phyloP scores from a whole-genome alignment of 2,797 vertebrate genomes.

The Eremophila alpestris region DNA sequence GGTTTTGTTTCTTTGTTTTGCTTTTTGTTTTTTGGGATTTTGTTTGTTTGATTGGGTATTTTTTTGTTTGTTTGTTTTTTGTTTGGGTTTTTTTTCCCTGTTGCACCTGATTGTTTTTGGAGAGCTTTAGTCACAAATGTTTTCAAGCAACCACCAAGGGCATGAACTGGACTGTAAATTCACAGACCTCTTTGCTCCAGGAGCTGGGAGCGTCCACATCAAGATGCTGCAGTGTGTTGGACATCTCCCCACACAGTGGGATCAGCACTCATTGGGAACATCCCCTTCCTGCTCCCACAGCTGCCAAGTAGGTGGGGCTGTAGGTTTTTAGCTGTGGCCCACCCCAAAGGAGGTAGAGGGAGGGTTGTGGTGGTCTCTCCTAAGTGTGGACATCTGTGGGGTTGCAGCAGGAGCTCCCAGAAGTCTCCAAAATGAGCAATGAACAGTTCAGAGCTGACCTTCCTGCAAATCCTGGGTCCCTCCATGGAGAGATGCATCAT shows the following conservation, averaged over 20 bases:
- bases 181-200: neutral
- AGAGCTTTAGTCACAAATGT: neutral
- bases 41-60: no score
- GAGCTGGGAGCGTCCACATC: neutral
- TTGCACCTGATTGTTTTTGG: accelerated
- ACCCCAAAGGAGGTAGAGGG: neutral
- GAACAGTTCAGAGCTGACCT: accelerated
- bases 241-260: no score
- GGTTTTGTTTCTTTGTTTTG: no score
- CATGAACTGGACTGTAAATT: neutral
- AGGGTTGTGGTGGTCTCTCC: accelerated
- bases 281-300: neutral
- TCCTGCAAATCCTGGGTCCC: accelerated
- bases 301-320: neutral
- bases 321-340: neutral
- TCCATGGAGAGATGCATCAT: accelerated
- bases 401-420: accelerated
- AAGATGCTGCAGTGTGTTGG: neutral
- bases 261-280: neutral
- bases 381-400: neutral
- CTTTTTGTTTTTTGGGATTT: neutral
- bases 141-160: neutral
- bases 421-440: accelerated
- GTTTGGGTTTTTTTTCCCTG: neutral
- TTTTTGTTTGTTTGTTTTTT: no score